Base-by-base conservation (phyloP, 1,140 invertebrate genomes). In the Drosophila athabasca region DNA sequence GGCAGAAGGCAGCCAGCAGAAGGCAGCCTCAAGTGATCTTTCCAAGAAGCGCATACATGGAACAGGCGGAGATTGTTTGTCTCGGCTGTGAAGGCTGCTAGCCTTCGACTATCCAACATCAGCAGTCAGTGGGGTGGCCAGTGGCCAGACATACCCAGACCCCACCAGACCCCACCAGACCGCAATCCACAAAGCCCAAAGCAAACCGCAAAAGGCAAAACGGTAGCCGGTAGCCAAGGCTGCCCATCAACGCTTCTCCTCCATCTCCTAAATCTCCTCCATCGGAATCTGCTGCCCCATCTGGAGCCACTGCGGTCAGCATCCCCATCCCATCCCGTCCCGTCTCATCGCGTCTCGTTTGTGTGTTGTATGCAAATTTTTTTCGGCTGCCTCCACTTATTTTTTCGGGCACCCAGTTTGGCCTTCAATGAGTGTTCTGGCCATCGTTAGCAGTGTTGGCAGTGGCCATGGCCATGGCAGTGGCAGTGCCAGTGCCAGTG, bases 341-440 rank as follows among this genome's bases (percentile, higher is more conserved):
- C 31, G 46, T 46, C 26, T 41, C 48, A 39, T 22, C 26, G 9
- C 49, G 52, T 71, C 83, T 88, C 83, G 83, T 87, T 87, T 87
- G 83, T 83, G 83, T 83, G 83, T 83, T 82, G 83, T 88, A 88
- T 88, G 83, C 76, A 88, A 88, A 88, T 88, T 88, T 39, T 83
- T 87, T 76, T 62, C 50, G 81, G 79, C 70, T 82, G 53, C 79
- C 75, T 79, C 75, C 67, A 66, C 71, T 82, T 71, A 61, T 82
- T 82, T 68, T 76, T 67, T 57, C 49, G 22, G 61, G 64, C 50
- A 39, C 35, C 11, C 35, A 39, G 35, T 39, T 39, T 76, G 72
- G 69, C 62, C 74, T 85, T 80, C 70, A 75, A 58, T 75, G 53
- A 66, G 45, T 55, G 70, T 59, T 74, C 70, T 59, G 57, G 71